Conservation (phyloP, 2,888 invertebrate genomes). For the Zygogramma bicolorata region DNA sequence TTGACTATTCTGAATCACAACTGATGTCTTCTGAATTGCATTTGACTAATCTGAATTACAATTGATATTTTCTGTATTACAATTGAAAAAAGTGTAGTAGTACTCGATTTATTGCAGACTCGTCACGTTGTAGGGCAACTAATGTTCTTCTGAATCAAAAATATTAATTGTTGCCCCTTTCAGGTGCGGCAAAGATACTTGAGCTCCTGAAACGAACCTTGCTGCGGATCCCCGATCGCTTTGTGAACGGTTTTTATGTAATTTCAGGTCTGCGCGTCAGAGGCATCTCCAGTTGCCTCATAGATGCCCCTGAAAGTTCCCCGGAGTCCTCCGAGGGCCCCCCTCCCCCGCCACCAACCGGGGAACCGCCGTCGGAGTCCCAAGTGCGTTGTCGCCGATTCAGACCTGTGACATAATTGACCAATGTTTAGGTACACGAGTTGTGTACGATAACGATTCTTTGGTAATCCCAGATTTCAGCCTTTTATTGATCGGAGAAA, state of each 20-base stretch:
- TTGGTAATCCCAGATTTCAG: slow-evolving; percentile 19
- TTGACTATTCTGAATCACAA: too few relatives aligned
- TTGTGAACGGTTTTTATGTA: slow-evolving; percentile 44
- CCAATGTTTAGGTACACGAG: background rate
- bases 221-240: slow-evolving; percentile 29
- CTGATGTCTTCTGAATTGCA: too few relatives aligned
- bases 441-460: slow-evolving; percentile 16
- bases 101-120: too few relatives aligned
- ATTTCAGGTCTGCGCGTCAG: slow-evolving; percentile 61
- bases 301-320: slow-evolving; percentile 62
- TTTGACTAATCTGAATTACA: too few relatives aligned
- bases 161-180: slow-evolving; percentile 30
- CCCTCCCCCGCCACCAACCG: slow-evolving; percentile 61
- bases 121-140: too few relatives aligned
- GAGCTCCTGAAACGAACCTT: slow-evolving; percentile 20
- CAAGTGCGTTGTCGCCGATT: slow-evolving; percentile 64
- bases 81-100: too few relatives aligned
- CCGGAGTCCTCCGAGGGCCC: slow-evolving; percentile 63
- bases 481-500: background rate
- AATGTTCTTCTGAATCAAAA: background rate
- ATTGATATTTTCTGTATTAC: too few relatives aligned
- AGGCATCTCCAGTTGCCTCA: slow-evolving; percentile 65
- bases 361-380: slow-evolving; percentile 63
- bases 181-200: slow-evolving; percentile 30
- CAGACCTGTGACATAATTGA: slow-evolving; percentile 63